phyloP scores from a whole-genome alignment of 2,797 vertebrate species.

The Pempheris klunzingeri region DNA sequence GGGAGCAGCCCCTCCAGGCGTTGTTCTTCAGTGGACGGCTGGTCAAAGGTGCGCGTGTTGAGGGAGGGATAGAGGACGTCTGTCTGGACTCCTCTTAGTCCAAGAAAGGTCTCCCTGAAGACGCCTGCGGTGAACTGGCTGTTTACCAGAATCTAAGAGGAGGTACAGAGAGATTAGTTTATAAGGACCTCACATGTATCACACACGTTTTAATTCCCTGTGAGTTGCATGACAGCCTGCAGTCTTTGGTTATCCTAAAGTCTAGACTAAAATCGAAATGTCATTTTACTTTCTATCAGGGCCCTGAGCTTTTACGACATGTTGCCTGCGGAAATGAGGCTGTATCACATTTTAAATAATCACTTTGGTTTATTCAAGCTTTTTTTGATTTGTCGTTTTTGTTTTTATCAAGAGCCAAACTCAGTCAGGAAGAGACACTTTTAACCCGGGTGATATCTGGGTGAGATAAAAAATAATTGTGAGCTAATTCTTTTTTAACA shows the following conservation, averaged over 20 bases:
- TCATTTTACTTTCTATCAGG: constrained; percentile 59
- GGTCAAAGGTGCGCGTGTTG: constrained; percentile 89
- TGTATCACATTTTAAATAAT: constrained; percentile 27
- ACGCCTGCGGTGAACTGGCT: constrained; percentile 94
- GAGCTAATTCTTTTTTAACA: neutral
- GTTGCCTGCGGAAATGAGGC: constrained; percentile 8
- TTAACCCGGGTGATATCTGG: neutral
- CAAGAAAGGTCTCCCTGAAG: constrained; percentile 93
- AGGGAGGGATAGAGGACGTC: constrained; percentile 96
- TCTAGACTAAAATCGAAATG: constrained; percentile 57
- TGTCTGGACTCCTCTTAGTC: constrained; percentile 86
- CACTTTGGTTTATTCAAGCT: constrained; percentile 13
- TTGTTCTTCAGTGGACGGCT: constrained; percentile 65
- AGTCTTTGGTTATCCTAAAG: constrained; percentile 49
- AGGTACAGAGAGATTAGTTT: constrained; percentile 52
- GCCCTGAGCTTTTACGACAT: constrained; percentile 40
- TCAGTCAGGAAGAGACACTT: neutral
- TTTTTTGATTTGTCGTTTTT: no score
- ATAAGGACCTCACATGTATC: constrained; percentile 49
- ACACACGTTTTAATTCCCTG: constrained; percentile 42
- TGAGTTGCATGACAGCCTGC: constrained; percentile 45
- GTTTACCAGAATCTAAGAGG: constrained; percentile 92
- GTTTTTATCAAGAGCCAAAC: neutral
- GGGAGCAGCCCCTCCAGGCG: constrained; percentile 87
- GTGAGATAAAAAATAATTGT: constrained; percentile 7